Conservation (phyloP, 2,888 invertebrate species). For the Parnassius apollo region DNA sequence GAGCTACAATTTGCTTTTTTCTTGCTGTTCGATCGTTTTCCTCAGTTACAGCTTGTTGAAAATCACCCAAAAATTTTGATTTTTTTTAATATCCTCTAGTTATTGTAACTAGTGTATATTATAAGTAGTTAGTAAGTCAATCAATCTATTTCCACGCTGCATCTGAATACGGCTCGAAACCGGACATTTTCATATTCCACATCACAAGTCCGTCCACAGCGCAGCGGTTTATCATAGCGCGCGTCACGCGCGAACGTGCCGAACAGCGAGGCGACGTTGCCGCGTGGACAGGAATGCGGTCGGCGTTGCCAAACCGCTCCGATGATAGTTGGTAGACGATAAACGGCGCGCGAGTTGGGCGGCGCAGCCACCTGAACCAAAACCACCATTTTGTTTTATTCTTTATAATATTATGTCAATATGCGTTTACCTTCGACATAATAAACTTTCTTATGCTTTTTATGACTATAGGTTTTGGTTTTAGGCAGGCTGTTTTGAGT, state of each 20-base stretch:
- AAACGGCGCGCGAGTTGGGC: conserved; percentile 73
- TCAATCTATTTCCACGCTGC: conserved; percentile 25
- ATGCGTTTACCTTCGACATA: conserved; percentile 22
- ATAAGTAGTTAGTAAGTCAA: not conserved
- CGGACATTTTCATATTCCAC: conserved; percentile 51
- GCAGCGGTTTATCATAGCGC: conserved; percentile 59
- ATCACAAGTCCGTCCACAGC: conserved; percentile 34
- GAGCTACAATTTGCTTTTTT: too few relatives aligned
- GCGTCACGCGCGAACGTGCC: conserved; percentile 60
- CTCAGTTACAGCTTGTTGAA: too few relatives aligned
- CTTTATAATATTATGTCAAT: conserved; percentile 35
- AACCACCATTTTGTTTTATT: conserved; percentile 61
- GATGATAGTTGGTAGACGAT: conserved; percentile 59
- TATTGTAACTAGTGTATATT: too few relatives aligned
- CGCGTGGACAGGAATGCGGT: conserved; percentile 68
- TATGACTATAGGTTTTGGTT: too few relatives aligned
- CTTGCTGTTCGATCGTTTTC: too few relatives aligned
- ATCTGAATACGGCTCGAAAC: conserved; percentile 29
- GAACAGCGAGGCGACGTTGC: conserved; percentile 65
- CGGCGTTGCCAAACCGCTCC: conserved; percentile 67
- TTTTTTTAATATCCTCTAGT: too few relatives aligned
- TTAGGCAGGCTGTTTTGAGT: too few relatives aligned
- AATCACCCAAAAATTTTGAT: too few relatives aligned
- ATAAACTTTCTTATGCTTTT: too few relatives aligned
- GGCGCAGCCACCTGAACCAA: conserved; percentile 53